phyloP scores from a whole-genome alignment of 2,113 vertebrate genomes.

The Marmota flaviventris region DNA sequence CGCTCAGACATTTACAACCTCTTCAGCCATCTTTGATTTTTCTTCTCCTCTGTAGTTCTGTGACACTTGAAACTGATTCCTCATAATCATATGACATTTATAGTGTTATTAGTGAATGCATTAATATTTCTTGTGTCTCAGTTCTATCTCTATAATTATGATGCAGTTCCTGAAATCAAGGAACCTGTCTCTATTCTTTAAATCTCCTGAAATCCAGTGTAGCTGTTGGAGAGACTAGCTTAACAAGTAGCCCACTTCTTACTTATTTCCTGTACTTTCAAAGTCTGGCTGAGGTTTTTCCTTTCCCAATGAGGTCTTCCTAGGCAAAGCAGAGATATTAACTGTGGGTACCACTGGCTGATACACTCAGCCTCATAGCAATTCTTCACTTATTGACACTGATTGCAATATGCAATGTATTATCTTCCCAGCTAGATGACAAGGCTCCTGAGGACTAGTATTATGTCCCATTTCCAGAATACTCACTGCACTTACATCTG shows the following conservation, averaged over 20 bases:
- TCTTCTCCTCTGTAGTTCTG: not conserved
- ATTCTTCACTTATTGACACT: not conserved
- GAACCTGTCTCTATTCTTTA: not conserved
- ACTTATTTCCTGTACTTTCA: not conserved
- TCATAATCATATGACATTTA: not conserved
- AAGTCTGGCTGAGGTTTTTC: not conserved
- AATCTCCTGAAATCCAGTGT: not conserved
- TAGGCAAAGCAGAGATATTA: not conserved
- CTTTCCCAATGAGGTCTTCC: not conserved
- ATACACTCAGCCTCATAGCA: not conserved
- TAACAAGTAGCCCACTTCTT: not conserved
- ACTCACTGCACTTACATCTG: not conserved
- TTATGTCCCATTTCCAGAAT: not conserved
- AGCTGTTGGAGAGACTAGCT: not conserved
- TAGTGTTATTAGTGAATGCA: not conserved
- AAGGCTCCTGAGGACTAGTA: not conserved
- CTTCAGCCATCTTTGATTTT: not conserved
- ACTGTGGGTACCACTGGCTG: not conserved
- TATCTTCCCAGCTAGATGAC: not conserved
- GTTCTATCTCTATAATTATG: not conserved
- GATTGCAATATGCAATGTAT: accelerated
- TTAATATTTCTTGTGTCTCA: not conserved
- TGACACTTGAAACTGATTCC: not conserved
- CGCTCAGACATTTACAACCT: not conserved
- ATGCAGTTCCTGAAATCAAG: not conserved